A percentile compares a stretch with the other conserved stretches of the same genome.
Evolutionary conservation across 2,113 vertebrate genomes (phyloP).

Genomic region (Podarcis raffonei): DNA sequence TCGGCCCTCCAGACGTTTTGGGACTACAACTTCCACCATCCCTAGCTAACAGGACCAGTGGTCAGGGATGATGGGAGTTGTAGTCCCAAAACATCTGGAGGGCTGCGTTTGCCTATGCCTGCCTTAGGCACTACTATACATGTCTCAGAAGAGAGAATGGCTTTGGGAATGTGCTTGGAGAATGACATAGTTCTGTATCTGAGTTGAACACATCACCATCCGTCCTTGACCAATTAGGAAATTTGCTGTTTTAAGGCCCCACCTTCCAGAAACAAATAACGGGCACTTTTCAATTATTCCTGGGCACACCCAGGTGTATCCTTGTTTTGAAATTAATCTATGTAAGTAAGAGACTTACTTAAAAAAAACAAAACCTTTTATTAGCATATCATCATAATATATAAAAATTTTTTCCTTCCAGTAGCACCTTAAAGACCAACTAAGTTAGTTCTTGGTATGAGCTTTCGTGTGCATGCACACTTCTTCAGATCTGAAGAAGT

Average conservation of each 20-base stretch:
- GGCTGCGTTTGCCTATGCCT: background rate
- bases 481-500: no score
- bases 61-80: no score
- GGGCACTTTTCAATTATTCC: background rate
- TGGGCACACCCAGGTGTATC: background rate
- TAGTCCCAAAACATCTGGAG: no score
- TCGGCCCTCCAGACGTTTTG: no score
- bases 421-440: no score
- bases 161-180: background rate
- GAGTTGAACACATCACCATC: background rate
- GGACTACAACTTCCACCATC: no score
- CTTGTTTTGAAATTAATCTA: background rate
- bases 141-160: background rate
- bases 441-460: no score
- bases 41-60: no score
- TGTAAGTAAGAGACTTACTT: background rate
- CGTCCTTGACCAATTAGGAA: background rate
- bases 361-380: slow-evolving; percentile 21
- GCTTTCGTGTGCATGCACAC: no score
- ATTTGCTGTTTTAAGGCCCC: background rate
- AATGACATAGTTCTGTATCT: background rate
- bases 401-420: no score
- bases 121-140: background rate
- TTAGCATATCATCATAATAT: background rate
- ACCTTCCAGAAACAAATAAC: background rate